phyloP scores from a whole-genome alignment of 2,113 vertebrate genomes.

The Gulo gulo region DNA sequence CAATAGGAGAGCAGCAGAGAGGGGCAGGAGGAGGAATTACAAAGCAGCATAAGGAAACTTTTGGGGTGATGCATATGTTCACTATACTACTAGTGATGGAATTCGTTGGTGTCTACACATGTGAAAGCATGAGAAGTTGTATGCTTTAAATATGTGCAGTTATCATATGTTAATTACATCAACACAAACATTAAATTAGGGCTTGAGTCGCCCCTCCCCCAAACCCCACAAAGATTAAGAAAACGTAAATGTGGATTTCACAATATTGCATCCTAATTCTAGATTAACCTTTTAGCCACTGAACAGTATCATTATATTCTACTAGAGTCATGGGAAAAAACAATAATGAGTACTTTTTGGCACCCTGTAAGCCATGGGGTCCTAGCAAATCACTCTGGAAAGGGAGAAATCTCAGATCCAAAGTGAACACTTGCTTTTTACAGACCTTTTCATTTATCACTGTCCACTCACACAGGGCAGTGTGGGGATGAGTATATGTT shows the following conservation, averaged over 20 bases:
- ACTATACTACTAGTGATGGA: background rate
- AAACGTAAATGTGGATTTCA: background rate
- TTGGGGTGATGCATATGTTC: background rate
- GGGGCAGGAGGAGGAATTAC: accelerated
- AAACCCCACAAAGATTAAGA: background rate
- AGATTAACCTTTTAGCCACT: background rate
- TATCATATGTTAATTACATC: background rate
- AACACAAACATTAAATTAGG: background rate
- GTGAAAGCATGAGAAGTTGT: background rate
- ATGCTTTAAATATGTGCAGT: background rate
- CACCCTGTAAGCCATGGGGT: background rate
- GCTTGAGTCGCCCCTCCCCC: background rate
- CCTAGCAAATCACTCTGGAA: slow-evolving; percentile 27
- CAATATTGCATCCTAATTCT: background rate
- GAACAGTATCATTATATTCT: background rate
- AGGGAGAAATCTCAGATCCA: background rate
- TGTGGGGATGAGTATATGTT: too few relatives aligned
- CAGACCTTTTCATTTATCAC: slow-evolving; percentile 11
- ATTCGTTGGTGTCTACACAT: background rate
- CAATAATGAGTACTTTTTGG: background rate
- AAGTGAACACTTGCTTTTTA: slow-evolving; percentile 1
- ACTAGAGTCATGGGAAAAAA: background rate
- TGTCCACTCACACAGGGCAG: background rate
- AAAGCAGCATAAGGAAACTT: background rate
- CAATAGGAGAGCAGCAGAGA: background rate